phyloP scores from a whole-genome alignment of 2,797 vertebrate species.

The Alectoris magna region DNA sequence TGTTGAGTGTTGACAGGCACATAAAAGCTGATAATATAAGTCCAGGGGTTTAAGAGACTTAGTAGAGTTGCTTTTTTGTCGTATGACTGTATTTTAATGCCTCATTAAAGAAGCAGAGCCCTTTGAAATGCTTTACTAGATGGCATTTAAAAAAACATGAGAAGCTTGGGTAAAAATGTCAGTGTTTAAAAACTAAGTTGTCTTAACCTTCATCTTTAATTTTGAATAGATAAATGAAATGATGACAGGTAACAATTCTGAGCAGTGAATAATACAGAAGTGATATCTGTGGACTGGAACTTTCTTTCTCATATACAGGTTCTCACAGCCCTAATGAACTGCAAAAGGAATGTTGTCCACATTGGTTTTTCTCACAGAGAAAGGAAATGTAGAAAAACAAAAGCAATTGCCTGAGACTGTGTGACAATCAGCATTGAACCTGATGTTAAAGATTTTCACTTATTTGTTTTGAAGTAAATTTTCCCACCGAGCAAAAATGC shows the following conservation, averaged over 20 bases:
- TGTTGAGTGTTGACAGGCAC: constrained; percentile 88
- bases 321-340: not conserved
- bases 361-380: not conserved
- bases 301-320: not conserved
- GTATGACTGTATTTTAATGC: constrained; percentile 87
- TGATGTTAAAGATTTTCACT: not conserved
- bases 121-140: constrained; percentile 81
- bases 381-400: not conserved
- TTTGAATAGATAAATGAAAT: constrained; percentile 15
- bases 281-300: not conserved
- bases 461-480: not conserved
- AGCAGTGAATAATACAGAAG: not conserved
- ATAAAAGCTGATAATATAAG: constrained; percentile 92
- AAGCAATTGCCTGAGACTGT: not conserved
- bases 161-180: constrained; percentile 53
- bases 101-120: constrained; percentile 77
- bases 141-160: constrained; percentile 45
- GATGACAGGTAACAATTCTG: not conserved
- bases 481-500: not conserved
- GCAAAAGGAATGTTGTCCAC: not conserved
- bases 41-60: constrained; percentile 82
- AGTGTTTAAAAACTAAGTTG: constrained; percentile 44
- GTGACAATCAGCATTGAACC: not conserved
- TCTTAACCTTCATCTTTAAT: constrained; percentile 55
- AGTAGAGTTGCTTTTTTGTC: constrained; percentile 82